Evolutionary conservation across 2,113 vertebrate genomes (phyloP), one percentile per base, ranked within the genome.

Genomic region (Opisthocomus hoazin): DNA sequence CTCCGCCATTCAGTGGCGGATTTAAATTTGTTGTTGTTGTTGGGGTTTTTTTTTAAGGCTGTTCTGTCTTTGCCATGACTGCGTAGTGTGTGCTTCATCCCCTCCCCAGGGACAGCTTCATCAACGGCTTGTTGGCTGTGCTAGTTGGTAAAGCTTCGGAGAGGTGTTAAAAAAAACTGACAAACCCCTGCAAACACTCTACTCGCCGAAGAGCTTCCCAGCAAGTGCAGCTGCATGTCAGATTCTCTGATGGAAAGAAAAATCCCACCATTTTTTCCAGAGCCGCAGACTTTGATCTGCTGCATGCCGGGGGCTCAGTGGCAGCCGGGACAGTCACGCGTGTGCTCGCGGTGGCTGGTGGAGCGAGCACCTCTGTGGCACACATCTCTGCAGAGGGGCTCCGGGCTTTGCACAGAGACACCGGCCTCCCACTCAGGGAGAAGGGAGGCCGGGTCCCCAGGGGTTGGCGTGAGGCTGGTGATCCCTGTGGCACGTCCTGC

Each of bases 41-140:
- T 61, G 37, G 26, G 48, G 46, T 9, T 23, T 12, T 11, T 48
- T 10, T 32, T 39, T 73, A 69, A 86, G 63, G 9, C 46, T 24
- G 14, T n/a, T 84, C n/a, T 79, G 29, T 58, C 41, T 64, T 23
- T 41, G 34, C 41, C 22, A 8, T 43, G 81, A 51, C 50, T 66
- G 64, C 41, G 30, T 11, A 39, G 32, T 6, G 15, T 91, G 21
- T 79, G 74, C 70, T 88, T 82, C 88, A 75, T 37, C 78, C 79
- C 32, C 43, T 94, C 88, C 79, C 79, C 91, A 90, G 89, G 61
- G 89, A 79, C 41, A 82, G 85, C 90, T 95, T 74, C 82, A 74
- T 81, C 36, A 93, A 51, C 64, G 0, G 5, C 60, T 84, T 73
- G 27, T 87, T 96, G 74, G 61, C 88, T 85, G 46, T 71, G 75